phyloP scores from a whole-genome alignment of 2,113 vertebrate species.

The Cnemophilus loriae region DNA sequence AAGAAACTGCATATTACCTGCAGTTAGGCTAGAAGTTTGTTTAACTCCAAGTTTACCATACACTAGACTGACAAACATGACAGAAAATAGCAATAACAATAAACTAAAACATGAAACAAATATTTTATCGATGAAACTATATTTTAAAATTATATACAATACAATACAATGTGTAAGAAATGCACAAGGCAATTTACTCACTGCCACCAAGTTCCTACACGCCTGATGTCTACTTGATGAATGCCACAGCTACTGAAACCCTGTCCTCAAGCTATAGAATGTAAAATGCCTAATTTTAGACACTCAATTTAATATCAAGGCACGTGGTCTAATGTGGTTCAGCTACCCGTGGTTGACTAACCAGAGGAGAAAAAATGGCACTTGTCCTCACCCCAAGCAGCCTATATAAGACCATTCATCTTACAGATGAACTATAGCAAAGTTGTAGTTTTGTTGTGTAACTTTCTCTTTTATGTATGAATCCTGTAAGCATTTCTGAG shows the following conservation, averaged over 20 bases:
- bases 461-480: background rate
- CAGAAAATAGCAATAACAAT: background rate
- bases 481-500: background rate
- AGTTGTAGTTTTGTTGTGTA: background rate
- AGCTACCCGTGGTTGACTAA: slow-evolving; percentile 55
- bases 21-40: background rate
- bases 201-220: slow-evolving; percentile 44
- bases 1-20: background rate
- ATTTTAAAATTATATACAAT: background rate
- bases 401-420: background rate
- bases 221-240: slow-evolving; percentile 36
- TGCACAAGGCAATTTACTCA: slow-evolving; percentile 55
- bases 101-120: background rate
- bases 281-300: slow-evolving; percentile 76
- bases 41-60: background rate
- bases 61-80: background rate
- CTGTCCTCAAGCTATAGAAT: slow-evolving; percentile 58
- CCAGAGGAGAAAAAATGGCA: slow-evolving; percentile 43
- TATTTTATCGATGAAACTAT: background rate
- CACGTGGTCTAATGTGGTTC: slow-evolving; percentile 52
- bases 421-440: background rate
- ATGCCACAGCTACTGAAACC: slow-evolving; percentile 56
- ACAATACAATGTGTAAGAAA: background rate
- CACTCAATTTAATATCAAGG: slow-evolving; percentile 55
- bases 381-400: background rate